Base-by-base conservation (phyloP, 92 coral and sea anemone species). In the Epizoanthus illoricatus region DNA sequence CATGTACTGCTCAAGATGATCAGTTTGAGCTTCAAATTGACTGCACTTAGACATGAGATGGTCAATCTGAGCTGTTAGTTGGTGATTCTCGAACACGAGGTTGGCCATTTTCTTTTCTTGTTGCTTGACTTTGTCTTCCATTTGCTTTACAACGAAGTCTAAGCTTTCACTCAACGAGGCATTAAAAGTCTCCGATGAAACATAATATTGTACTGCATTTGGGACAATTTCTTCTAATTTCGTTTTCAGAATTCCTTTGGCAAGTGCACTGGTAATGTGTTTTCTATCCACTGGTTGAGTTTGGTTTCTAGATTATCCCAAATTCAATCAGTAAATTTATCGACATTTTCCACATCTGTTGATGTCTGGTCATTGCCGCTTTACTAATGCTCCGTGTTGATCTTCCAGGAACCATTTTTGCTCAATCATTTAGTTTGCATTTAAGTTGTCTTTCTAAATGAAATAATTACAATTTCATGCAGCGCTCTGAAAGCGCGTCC, bases 281-380 rank as follows among this genome's bases (percentile, higher is more conserved):
- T 63, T 33, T 63, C 68, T 21, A 63, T 63, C 68, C 68, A 63
- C 6, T 33, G 9, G 19, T 63, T 63, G n/a, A 63, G 68, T 63
- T 63, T 63, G 23, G 68, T n/a, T 63, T 63, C 68, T n/a, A 63
- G 68, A 21, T 63, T 63, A 33, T 21, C n/a, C 68, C 67, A 62
- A 17, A 62, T 13, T 62, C 33, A 1, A 28, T 28, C 33, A 1
- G 33, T 0, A 1, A 28, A 28, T 28, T 28, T 28, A 28, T 28
- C 33, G 33, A 28, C 33, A 28, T 28, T 28, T 28, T 28, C 33
- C 1, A 1, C 33, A 28, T 28, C 33, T 28, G 33, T 28, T 28
- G 33, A 28, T 1, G 33, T 28, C 33, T 28, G 33, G 33, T 28
- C 33, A 28, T 28, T 1, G 1, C 33, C 1, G 33, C 33, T 28